Evolutionary conservation across 2,888 invertebrate species (phyloP), one percentile per base, ranked within the genome.

Genomic region (Hartigia nigra): DNA sequence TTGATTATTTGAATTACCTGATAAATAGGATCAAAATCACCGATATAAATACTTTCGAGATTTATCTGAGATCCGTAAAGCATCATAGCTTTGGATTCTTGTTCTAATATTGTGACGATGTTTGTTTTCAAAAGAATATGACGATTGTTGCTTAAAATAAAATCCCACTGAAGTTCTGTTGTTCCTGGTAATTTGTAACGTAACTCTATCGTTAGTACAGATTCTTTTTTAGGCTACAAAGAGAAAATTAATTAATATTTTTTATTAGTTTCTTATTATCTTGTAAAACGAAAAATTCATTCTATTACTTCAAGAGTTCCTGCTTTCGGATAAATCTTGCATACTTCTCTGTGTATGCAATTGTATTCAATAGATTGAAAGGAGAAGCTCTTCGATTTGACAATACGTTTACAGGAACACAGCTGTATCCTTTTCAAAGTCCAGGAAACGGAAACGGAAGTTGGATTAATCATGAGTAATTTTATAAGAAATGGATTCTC

Each of bases 261-360:
- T 55, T 23, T 23, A 55, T 23, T 55, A 9, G 9, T 55, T 55
- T 55, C 9, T 55, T 39, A 1, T 39, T 55, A 55, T 23, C 1
- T 55, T 23, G 23, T 55, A 23, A 55, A 9, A 55, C 5, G 9
- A 9, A 23, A 9, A 55, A 55, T 55, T 23, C 5, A 23, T 55
- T 23, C 23, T 55, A 23, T 55, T 55, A 92, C 92, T 80, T 86
- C 80, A 55, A 92, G 84, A 35, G 77, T 83, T 72, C 87, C 86
- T 12, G 86, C 84, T 70, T 86, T 84, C n/a, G 91, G 85, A 76
- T 84, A 82, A 80, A 92, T 83, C 5, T 83, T 82, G 34, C 90
- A 83, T 79, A 89, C 85, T 74, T 88, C 83, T 80, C 90, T 86
- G 78, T 92, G 92, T 3, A 87, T 86, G 84, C 92, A 92, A 70